These are phyloP conservation scores for Pantherophis guttatus DNA, from an alignment of 2,113 vertebrate genomes.

Conservation along the genomic window DNA sequence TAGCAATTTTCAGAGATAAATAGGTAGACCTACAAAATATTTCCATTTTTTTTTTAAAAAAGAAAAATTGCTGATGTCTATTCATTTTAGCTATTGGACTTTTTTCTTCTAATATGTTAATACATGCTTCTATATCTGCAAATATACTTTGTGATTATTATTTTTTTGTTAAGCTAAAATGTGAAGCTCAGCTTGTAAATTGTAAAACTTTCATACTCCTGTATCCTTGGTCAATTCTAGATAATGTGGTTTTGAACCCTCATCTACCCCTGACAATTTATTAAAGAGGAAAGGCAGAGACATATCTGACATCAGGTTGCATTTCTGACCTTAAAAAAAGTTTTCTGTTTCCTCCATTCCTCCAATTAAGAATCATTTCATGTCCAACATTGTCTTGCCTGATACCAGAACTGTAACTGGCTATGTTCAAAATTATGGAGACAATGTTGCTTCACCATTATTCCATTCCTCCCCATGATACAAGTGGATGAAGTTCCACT, in stretches of 20 bases:
- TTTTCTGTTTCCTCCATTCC: background rate
- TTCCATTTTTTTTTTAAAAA: background rate
- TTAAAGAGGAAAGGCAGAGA: background rate
- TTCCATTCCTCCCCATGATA: background rate
- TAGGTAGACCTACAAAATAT: background rate
- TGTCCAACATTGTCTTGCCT: background rate
- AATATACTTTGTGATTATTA: background rate
- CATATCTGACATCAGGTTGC: background rate
- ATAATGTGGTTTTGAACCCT: background rate
- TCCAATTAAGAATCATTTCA: background rate
- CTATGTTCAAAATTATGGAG: background rate
- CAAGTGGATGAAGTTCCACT: background rate
- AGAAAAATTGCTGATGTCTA: background rate
- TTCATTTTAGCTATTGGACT: background rate
- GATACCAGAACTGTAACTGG: background rate
- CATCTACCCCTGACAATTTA: background rate
- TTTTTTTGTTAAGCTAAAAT: background rate
- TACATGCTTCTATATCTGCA: background rate
- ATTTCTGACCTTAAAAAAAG: background rate
- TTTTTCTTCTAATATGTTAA: background rate
- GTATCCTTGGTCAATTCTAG: background rate
- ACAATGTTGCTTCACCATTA: background rate
- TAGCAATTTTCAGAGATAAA: background rate
- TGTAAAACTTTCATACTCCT: background rate
- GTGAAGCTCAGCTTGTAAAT: background rate